Evolutionary conservation across 1,140 invertebrate genomes (phyloP), one percentile per base, ranked within the genome.

Genomic region (Meloidogyne floridensis): DNA sequence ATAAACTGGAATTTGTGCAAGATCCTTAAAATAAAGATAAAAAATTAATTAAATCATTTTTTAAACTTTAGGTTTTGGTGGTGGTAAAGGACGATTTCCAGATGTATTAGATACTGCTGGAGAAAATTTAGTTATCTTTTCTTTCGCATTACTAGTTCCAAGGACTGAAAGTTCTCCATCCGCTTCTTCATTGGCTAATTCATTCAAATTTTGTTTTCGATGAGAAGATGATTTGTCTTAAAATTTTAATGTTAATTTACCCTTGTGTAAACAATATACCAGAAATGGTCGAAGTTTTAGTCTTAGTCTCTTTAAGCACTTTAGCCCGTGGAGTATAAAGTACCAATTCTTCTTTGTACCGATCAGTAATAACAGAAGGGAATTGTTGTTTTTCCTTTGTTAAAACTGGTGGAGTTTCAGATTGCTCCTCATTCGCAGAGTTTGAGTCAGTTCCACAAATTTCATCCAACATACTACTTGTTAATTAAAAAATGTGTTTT

Each of bases 1-100:
- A 79, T 84, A 83, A 18, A 83, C 82, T 7, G 82, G 82, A 75
- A 83, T 65, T 32, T 84, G 54, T 42, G 70, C 70, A 32, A 83
- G 15, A 42, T 83, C 82, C 73, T 84, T n/a, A 72, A 78, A 43
- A 43, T 13, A 11, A 20, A 79, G 32, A 71, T 13, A n/a, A 43
- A n/a, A 5, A 72, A 13, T 32, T 74, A 15, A n/a, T 73, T 13
- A 51, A 47, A 0, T 32, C 3, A 32, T 32, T 74, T 18, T 13
- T 47, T 47, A 47, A 7, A 71, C 77, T 43, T 79, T 79, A n/a
- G 77, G 77, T 47, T 79, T 79, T 3, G 77, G 77, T 20, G 77
- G 77, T 6, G 77, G 77, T 69, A 72, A 20, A 0, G 51, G 18
- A n/a, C 47, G 43, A 65, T 77, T 77, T 1, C 69, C 75, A 20